Conservation (phyloP, 2,797 vertebrate species). For the Sciurus carolinensis region DNA sequence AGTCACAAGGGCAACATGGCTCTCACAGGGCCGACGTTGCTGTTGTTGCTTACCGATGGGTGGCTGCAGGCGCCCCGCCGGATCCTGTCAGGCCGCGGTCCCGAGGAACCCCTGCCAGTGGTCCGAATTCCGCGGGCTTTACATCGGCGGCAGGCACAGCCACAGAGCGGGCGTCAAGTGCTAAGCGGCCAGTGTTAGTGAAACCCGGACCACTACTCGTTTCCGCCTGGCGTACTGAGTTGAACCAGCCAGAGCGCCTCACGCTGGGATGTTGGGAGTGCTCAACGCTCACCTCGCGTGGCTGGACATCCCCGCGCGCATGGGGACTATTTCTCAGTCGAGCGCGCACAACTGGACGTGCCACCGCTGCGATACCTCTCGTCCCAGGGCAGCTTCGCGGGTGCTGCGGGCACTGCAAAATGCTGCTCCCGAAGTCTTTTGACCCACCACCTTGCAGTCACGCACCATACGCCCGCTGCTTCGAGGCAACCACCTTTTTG, state of each 20-base stretch:
- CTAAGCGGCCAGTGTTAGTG: constrained; percentile 74
- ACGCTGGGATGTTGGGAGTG: constrained; percentile 92
- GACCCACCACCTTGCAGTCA: constrained; percentile 93
- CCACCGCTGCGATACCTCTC: constrained; percentile 72
- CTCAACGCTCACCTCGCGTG: constrained; percentile 91
- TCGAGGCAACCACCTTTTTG: constrained; percentile 92
- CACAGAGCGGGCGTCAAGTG: constrained; percentile 70
- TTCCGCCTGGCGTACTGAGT: constrained; percentile 90
- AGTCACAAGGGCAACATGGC: accelerated
- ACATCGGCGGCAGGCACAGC: constrained; percentile 86
- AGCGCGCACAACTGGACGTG: constrained; percentile 86
- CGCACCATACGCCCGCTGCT: constrained; percentile 92
- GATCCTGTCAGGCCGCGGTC: background rate
- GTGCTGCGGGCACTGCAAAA: constrained; percentile 83
- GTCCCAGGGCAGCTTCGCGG: constrained; percentile 72
- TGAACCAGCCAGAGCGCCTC: constrained; percentile 92
- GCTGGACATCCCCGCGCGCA: constrained; percentile 93
- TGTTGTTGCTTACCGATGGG: accelerated
- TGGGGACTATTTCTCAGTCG: constrained; percentile 94
- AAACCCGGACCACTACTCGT: constrained; percentile 92
- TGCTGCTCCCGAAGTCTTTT: constrained; percentile 80
- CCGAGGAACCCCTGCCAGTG: constrained; percentile 79
- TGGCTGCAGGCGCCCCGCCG: background rate
- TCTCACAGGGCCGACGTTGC: accelerated
- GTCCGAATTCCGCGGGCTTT: constrained; percentile 92